Base-by-base conservation (phyloP, 1,140 invertebrate species). In the Venturia canescens region DNA sequence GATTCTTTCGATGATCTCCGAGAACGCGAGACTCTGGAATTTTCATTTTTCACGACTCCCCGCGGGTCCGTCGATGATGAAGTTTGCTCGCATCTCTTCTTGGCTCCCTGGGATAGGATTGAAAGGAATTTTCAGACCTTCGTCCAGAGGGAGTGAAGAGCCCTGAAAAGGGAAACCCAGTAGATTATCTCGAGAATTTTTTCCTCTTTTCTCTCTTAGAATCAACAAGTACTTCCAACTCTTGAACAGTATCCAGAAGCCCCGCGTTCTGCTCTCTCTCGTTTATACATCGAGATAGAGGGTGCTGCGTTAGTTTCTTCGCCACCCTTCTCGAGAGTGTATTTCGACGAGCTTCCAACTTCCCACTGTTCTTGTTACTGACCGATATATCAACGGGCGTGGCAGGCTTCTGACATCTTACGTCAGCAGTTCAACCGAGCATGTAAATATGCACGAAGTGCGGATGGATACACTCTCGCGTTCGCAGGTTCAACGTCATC, bases 361-460 rank as follows among this genome's bases (percentile, higher is more conserved):
- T 86, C 80, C 84, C 66, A 34, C 31, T 34, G 48, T 26, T 38
- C 67, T 57, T 71, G 69, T 66, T 21, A 34, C 44, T 67, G 72
- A 85, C 78, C 89, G 88, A 91, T 91, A 90, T 89, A 91, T 91
- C 90, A 91, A 84, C 72, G 72, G 76, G 78, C 83, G 85, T 85
- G 86, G 86, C 86, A 81, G 85, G 80, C 72, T 86, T 87, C 88
- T 90, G 89, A 91, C 90, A 88, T 88, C 86, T 86, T 83, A 86
- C 89, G 89, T 91, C 89, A 89, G 84, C 87, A 83, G 72, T 89
- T 87, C 89, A 91, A 91, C 88, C 88, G 88, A 91, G 89, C 84
- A 89, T 88, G 48, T 29, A 27, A 15, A 69, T 69, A 23, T 66
- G 60, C 27, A 63, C 9, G 3, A 26, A 26, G 60, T 23, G 1